Percentiles rank a stretch among this genome's conserved stretches.
Evolutionary conservation across 2,113 vertebrate species (phyloP).

Genomic region (Carassius auratus): DNA sequence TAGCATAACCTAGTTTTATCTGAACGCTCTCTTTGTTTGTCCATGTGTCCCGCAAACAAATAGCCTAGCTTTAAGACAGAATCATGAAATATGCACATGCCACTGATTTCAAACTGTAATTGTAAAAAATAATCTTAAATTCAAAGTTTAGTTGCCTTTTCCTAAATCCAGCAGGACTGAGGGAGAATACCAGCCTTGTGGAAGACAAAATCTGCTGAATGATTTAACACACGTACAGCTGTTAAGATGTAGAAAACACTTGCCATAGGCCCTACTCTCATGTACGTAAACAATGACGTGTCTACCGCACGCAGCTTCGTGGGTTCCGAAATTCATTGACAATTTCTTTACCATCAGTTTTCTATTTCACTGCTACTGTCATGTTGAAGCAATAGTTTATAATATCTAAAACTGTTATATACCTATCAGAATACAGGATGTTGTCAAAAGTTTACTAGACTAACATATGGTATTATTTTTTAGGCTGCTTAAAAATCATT

Average conservation of each 20-base stretch:
- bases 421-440: neutral
- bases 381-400: neutral
- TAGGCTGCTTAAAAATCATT: neutral
- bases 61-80: constrained; percentile 58
- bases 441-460: neutral
- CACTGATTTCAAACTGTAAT: neutral
- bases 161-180: neutral
- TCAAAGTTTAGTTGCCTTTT: constrained; percentile 26
- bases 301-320: neutral
- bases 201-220: neutral
- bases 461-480: neutral
- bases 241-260: neutral
- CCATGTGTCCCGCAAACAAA: constrained; percentile 65
- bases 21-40: constrained; percentile 71
- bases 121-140: neutral
- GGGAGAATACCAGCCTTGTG: neutral
- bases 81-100: neutral
- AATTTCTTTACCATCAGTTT: neutral
- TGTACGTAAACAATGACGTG: neutral
- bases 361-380: neutral
- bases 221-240: neutral
- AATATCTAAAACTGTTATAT: neutral
- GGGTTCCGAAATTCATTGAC: neutral
- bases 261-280: neutral
- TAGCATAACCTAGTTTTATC: constrained; percentile 73